Evolutionary conservation across 2,888 invertebrate species (phyloP).

Genomic region (Labia minor): DNA sequence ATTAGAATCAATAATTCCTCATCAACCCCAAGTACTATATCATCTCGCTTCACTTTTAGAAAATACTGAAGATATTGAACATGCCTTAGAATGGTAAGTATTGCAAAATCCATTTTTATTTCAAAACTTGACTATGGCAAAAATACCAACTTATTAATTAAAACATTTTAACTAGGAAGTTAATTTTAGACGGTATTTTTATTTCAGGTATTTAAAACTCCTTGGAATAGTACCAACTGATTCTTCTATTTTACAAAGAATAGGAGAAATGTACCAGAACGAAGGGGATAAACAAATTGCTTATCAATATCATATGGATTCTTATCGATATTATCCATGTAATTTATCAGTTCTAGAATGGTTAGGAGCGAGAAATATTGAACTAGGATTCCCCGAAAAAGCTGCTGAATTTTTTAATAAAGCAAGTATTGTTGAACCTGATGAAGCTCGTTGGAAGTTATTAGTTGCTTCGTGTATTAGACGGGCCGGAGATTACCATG

Average conservation of each 20-base stretch:
- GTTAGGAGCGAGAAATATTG: conserved; percentile 80
- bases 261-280: conserved; percentile 81
- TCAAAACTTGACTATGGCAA: not conserved
- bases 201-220: conserved; percentile 57
- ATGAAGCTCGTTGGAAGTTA: conserved; percentile 73
- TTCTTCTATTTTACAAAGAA: conserved; percentile 74
- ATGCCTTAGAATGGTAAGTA: conserved; percentile 55
- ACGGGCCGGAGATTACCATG: conserved; percentile 71
- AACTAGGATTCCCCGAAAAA: conserved; percentile 79
- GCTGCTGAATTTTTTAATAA: conserved; percentile 73
- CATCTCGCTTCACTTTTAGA: conserved; percentile 72
- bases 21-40: conserved; percentile 62
- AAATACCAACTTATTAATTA: not conserved
- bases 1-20: conserved; percentile 55
- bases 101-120: conserved; percentile 16
- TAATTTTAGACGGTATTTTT: not conserved
- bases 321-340: conserved; percentile 58
- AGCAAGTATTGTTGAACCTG: conserved; percentile 63
- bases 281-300: conserved; percentile 87
- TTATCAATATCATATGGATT: conserved; percentile 69
- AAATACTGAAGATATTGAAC: conserved; percentile 45
- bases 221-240: conserved; percentile 78
- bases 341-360: conserved; percentile 72
- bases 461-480: conserved; percentile 77
- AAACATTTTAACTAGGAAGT: not conserved